Conservation (phyloP, 2,888 invertebrate genomes). For the Malachius bipustulatus region DNA sequence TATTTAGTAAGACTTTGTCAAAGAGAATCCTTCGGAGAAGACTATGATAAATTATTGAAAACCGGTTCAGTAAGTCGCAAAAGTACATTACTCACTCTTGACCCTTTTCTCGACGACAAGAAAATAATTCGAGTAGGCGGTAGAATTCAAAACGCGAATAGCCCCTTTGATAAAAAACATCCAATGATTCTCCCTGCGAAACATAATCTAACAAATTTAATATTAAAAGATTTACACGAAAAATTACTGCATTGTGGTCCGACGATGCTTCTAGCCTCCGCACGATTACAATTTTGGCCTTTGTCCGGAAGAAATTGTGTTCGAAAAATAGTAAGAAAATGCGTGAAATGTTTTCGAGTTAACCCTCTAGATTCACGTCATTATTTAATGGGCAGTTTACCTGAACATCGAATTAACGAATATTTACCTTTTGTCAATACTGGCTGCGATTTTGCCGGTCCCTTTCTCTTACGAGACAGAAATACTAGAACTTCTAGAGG, state of each 20-base stretch:
- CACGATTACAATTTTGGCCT: background rate
- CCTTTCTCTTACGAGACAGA: background rate
- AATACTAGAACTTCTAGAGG: constrained; percentile 2
- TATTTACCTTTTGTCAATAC: background rate
- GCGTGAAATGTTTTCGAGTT: too few species aligned
- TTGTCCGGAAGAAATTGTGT: background rate
- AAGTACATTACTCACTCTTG: too few species aligned
- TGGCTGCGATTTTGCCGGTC: background rate
- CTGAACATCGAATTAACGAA: background rate
- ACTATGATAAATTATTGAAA: too few species aligned
- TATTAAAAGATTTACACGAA: background rate
- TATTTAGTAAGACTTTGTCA: too few species aligned
- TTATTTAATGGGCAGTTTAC: background rate
- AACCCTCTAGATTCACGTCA: background rate
- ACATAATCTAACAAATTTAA: background rate
- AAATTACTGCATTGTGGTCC: constrained; percentile 1
- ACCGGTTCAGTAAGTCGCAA: too few species aligned
- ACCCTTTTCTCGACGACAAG: background rate
- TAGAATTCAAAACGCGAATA: background rate
- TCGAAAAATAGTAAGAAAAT: background rate
- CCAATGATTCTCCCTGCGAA: background rate
- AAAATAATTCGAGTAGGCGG: background rate
- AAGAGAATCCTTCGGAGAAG: too few species aligned
- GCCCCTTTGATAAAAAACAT: background rate
- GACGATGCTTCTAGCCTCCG: background rate